A percentile compares a stretch with the other conserved stretches of the same genome.
These are phyloP conservation scores for Echinarachnius parma DNA, from an alignment of 53 echinoderm and acorn worm species.

Conservation along the genomic window DNA sequence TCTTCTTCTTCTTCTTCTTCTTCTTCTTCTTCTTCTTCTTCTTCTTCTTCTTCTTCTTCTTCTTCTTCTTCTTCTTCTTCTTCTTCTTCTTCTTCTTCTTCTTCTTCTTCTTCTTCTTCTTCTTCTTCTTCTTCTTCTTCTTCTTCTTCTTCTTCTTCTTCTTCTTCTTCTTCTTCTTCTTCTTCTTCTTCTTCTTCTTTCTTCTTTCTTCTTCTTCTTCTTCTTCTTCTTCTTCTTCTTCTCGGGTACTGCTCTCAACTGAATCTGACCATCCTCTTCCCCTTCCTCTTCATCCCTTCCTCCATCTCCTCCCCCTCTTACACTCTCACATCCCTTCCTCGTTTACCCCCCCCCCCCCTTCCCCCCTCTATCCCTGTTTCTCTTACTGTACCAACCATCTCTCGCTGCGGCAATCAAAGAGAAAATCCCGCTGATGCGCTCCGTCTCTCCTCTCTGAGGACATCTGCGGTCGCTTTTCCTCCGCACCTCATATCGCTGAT, in stretches of 20 bases:
- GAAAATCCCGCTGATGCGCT: conserved; percentile 30
- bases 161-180: background rate
- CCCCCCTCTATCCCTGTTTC: no score
- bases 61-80: no score
- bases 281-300: background rate
- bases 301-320: conserved; percentile 11
- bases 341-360: background rate
- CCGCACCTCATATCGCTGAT: conserved; percentile 40
- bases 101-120: background rate
- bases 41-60: background rate
- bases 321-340: background rate
- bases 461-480: conserved; percentile 39
- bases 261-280: background rate
- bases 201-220: background rate
- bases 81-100: background rate
- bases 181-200: background rate
- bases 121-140: background rate
- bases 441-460: conserved; percentile 27
- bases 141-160: background rate
- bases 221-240: background rate
- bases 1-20: conserved; percentile 6
- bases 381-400: no score
- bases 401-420: conserved; percentile 34
- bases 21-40: background rate
- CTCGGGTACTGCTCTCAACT: no score